Evolutionary conservation across 64 coral and sea anemone species (phyloP).

Genomic region (Hydrozoanthus tunicans): DNA sequence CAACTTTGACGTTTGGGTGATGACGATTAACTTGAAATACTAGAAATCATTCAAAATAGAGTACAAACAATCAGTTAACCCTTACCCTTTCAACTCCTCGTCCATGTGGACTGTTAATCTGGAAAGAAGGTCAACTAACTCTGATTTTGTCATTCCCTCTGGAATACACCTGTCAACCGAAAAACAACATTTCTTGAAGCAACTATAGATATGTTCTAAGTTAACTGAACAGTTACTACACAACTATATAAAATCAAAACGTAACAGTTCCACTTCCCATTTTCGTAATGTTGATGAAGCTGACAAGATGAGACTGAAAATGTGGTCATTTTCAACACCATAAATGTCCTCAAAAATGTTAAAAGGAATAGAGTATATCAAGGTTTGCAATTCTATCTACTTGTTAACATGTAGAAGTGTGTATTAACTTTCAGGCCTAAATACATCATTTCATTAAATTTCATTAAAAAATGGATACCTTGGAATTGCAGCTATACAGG

Average conservation of each 20-base stretch:
- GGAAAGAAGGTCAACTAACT: constrained; percentile 92
- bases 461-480: constrained; percentile 40
- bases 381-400: too few relatives aligned
- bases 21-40: neutral
- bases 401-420: too few relatives aligned
- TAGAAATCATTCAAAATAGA: neutral
- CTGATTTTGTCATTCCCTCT: constrained; percentile 93
- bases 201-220: neutral
- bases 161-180: constrained; percentile 87
- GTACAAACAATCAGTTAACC: neutral
- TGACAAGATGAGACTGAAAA: too few relatives aligned
- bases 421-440: too few relatives aligned
- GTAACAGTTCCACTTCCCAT: too few relatives aligned
- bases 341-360: too few relatives aligned
- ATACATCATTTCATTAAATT: too few relatives aligned
- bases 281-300: too few relatives aligned
- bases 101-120: constrained; percentile 97
- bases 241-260: too few relatives aligned
- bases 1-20: too few relatives aligned
- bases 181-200: neutral
- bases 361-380: too few relatives aligned
- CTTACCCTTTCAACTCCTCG: constrained; percentile 97
- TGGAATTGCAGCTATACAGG: constrained; percentile 97
- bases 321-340: too few relatives aligned
- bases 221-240: neutral